Evolutionary conservation across 2,797 vertebrate genomes (phyloP), one percentile per base, ranked within the genome.

Genomic region (Eleutherodactylus coqui): DNA sequence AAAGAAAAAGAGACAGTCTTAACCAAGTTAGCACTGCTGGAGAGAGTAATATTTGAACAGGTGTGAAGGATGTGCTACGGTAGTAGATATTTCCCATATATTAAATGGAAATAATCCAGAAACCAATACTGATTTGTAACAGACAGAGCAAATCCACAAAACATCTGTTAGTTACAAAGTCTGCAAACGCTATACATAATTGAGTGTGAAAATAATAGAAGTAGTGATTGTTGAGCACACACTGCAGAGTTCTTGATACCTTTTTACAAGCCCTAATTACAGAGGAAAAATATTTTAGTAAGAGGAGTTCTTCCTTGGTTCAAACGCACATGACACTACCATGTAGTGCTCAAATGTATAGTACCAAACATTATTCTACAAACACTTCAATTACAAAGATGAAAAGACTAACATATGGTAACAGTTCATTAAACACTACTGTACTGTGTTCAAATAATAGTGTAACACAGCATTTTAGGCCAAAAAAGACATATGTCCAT

Each of bases 111-210:
- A 38, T 79, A 19, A n/a, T 91, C 91, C 91, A 92, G 38, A 88
- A 87, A 78, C 88, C 85, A 9, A 32, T 41, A 83, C 55, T 36
- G 88, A 90, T 85, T 90, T 29, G 0, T 21, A 88, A 79, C 89
- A 93, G 90, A 91, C 90, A 87, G 91, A 88, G 82, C 83, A 91
- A 91, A 92, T 91, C 81, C 89, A 91, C 89, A 86, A 90, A 91
- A 90, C 89, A 93, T 90, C 89, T 92, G 91, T 90, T 87, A 51
- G 91, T 90, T 86, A 58, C 75, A 69, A 73, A 79, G 49, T 36
- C 58, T 78, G 49, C 21, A 78, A 77, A 78, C 21, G 49, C 70
- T 55, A 51, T 75, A 32, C 49, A 34, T 19, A 76, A 76, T 53
- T 24, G 29, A 53, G 16, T 34, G 32, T 27, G 27, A 76, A 19